phyloP scores from a whole-genome alignment of 2,797 vertebrate genomes.

The Pangasius djambal region DNA sequence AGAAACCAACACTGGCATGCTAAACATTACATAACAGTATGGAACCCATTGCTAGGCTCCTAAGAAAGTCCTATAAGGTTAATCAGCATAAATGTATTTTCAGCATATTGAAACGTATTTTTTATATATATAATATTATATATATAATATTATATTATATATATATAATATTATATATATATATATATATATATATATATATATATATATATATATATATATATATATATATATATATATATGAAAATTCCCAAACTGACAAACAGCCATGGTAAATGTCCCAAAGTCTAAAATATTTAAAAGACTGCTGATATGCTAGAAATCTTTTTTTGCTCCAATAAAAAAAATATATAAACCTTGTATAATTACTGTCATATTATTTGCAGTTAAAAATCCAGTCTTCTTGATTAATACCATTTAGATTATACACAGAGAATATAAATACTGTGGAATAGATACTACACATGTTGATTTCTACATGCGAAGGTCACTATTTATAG shows the following conservation, averaged over 20 bases:
- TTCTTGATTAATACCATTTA: neutral
- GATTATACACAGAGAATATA: neutral
- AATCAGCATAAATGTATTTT: neutral
- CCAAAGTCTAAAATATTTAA: neutral
- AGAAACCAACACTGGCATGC: neutral
- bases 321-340: neutral
- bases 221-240: neutral
- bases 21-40: neutral
- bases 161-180: too few relatives aligned
- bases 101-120: too few relatives aligned
- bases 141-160: too few relatives aligned
- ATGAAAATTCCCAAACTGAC: neutral
- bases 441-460: neutral
- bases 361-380: neutral
- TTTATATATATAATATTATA: too few relatives aligned
- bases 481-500: neutral
- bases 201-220: too few relatives aligned
- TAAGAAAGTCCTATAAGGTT: neutral
- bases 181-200: neutral
- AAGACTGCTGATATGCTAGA: neutral
- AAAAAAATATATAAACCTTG: neutral
- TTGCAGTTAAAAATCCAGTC: neutral
- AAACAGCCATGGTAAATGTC: neutral
- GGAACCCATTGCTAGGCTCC: neutral
- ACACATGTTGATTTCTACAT: neutral